Evolutionary conservation across 2,113 vertebrate species (phyloP), one percentile per base, ranked within the genome.

Genomic region (Himantopus leucocephalus): DNA sequence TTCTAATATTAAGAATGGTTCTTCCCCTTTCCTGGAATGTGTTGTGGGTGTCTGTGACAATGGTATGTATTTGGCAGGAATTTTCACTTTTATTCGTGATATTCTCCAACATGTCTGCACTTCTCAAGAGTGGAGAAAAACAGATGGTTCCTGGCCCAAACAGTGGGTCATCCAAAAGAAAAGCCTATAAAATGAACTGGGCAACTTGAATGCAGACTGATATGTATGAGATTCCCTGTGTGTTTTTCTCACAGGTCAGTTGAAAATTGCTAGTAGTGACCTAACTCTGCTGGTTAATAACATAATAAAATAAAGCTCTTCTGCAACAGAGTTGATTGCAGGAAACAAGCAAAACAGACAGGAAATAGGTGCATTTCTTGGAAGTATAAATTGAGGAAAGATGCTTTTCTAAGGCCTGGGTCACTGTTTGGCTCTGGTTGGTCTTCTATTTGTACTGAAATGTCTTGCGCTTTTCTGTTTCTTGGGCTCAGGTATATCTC

Each of bases 401-500:
- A 19, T 75, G 60, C 10, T 45, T 91, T 95, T 81, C 14, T 17
- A 63, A 95, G 70, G 77, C 50, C 76, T 91, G 86, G 93, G 81
- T 92, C 92, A 85, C 84, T 76, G 35, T 43, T 93, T 95, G 58
- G 77, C 58, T 89, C 88, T 94, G 45, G 39, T 45, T 56, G 39
- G 72, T 95, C 14, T 74, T 87, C 92, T 90, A 7, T 85, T 82
- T 76, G 62, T 76, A 91, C 85, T 96, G 92, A 97, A 95, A 91
- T 92, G 67, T 94, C 50, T 94, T 83, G 97, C 89, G 4, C 92
- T 95, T 94, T 55, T 95, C 91, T 96, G 96, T 97, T 90, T 97
- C 89, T 96, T 97, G 96, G 88, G 30, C 56, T 84, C 97, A 99
- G 99, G 98, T 91, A 86, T 99, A 50, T 98, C 98, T 89, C 98